Percentiles rank a stretch among this genome's conserved stretches.
Conservation (phyloP, 2,888 invertebrate genomes). For the Drosophila mayaguana region DNA sequence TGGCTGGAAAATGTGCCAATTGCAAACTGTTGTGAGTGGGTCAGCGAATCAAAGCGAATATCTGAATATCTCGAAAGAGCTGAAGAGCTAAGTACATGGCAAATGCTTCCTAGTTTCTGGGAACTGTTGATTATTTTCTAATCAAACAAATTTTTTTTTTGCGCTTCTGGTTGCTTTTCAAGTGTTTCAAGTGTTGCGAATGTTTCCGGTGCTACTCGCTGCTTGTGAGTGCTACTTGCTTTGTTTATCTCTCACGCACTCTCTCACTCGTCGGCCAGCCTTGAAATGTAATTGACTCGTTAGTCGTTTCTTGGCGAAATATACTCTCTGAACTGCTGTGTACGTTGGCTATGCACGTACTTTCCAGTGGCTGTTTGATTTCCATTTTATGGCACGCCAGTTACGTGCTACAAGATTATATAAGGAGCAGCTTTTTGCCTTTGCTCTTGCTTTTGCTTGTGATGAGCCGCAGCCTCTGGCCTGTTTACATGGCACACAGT, state of each 20-base stretch:
- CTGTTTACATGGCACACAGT: conserved; percentile 11
- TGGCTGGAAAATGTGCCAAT: conserved; percentile 23
- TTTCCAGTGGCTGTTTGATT: conserved; percentile 25
- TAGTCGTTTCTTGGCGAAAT: conserved; percentile 21
- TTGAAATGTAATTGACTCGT: conserved; percentile 34
- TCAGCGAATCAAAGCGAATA: conserved; percentile 38
- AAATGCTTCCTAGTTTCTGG: conserved; percentile 4
- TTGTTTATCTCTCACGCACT: conserved; percentile 37
- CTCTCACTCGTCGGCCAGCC: conserved; percentile 16
- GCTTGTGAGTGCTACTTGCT: conserved; percentile 1
- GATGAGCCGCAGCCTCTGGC: conserved; percentile 12
- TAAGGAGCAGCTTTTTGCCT: conserved; percentile 17
- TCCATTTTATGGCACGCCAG: conserved; percentile 38
- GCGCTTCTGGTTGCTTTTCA: neutral
- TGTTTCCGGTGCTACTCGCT: conserved; percentile 24
- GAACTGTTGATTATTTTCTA: conserved; percentile 20
- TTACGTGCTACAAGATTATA: conserved; percentile 41
- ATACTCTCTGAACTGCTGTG: conserved; percentile 20
- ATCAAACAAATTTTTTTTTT: conserved; percentile 5
- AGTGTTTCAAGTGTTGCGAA: conserved; percentile 17
- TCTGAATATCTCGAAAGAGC: neutral
- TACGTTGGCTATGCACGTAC: conserved; percentile 29
- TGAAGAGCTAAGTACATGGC: conserved; percentile 6
- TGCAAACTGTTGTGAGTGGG: conserved; percentile 20
- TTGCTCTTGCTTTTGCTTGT: neutral